Evolutionary conservation across 2,113 vertebrate species (phyloP).

Genomic region (Oriolus oriolus): DNA sequence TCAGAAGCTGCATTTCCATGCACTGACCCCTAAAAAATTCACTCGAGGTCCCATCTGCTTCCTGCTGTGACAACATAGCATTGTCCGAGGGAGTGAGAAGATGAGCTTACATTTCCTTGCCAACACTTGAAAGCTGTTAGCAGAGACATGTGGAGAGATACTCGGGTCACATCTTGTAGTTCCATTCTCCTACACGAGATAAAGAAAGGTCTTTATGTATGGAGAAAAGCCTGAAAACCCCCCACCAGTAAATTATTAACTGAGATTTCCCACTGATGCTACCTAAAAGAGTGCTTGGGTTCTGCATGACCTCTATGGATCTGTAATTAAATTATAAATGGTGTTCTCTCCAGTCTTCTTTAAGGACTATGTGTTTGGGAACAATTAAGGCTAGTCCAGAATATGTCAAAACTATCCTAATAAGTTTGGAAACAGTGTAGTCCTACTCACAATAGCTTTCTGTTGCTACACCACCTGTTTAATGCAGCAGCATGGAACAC

Average conservation of each 20-base stretch:
- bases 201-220: neutral
- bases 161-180: neutral
- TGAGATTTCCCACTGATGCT: neutral
- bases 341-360: neutral
- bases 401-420: neutral
- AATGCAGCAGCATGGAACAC: neutral
- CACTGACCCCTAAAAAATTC: neutral
- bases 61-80: neutral
- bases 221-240: neutral
- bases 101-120: neutral
- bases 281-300: neutral
- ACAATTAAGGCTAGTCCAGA: neutral
- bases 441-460: neutral
- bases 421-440: neutral
- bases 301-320: neutral
- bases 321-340: neutral
- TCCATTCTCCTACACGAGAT: neutral
- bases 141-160: neutral
- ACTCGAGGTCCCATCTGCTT: neutral
- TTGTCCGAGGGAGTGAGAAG: neutral
- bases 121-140: neutral
- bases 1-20: neutral
- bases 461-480: accelerated
- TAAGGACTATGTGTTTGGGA: neutral
- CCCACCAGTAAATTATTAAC: neutral